A percentile compares a stretch with the other conserved stretches of the same genome.
phyloP scores from a whole-genome alignment of 2,888 invertebrate genomes.

The Cephus sareptanus region DNA sequence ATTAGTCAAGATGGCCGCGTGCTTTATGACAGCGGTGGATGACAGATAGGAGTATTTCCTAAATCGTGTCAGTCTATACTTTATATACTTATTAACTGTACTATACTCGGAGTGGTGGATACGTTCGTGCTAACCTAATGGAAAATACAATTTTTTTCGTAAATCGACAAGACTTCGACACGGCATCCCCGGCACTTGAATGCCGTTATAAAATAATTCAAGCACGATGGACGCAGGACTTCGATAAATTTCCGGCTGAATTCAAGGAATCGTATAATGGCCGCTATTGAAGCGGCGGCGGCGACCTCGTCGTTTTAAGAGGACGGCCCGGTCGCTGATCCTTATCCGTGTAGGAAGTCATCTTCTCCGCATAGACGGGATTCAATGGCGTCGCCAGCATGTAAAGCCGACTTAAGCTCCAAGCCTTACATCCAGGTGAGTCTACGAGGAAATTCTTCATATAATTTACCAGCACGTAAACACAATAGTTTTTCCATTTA shows the following conservation, averaged over 20 bases:
- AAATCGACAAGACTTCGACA: background rate
- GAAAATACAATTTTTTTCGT: background rate
- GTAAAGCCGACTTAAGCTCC: background rate
- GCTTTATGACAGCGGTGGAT: background rate
- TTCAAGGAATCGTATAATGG: constrained; percentile 42
- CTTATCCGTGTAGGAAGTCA: constrained; percentile 48
- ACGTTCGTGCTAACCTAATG: background rate
- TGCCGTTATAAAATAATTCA: constrained; percentile 7
- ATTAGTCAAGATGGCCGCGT: background rate
- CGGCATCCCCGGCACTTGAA: background rate
- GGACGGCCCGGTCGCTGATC: constrained; percentile 40
- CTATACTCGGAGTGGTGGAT: background rate
- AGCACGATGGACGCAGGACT: constrained; percentile 30
- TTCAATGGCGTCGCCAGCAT: background rate
- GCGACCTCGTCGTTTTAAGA: constrained; percentile 42
- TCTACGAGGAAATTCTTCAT: background rate
- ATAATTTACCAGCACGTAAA: background rate
- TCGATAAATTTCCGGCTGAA: constrained; percentile 38
- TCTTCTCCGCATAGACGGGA: constrained; percentile 16
- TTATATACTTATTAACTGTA: background rate
- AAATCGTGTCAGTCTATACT: background rate
- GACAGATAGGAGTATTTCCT: background rate
- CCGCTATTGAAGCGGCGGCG: constrained; percentile 23
- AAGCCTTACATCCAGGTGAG: background rate
- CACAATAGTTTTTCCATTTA: background rate